Evolutionary conservation across 2,113 vertebrate genomes (phyloP).

Genomic region (Otocyon megalotis): DNA sequence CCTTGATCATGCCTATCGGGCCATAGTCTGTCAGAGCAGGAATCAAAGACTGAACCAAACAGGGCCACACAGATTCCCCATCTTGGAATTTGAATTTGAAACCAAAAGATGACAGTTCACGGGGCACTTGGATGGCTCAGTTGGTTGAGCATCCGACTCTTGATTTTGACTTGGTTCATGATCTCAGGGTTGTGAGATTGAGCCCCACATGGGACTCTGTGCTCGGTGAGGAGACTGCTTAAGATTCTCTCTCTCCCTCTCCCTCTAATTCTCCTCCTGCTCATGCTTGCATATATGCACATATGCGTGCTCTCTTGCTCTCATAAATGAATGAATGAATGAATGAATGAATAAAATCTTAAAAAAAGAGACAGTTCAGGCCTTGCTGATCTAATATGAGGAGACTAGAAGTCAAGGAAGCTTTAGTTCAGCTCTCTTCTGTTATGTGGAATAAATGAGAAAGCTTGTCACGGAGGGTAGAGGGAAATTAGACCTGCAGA

Average conservation of each 20-base stretch:
- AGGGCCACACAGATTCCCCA: not conserved
- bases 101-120: not conserved
- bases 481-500: not conserved
- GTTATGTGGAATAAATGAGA: not conserved
- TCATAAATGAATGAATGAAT: not conserved
- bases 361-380: not conserved
- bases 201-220: not conserved
- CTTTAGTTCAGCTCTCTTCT: not conserved
- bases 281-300: not conserved
- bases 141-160: not conserved
- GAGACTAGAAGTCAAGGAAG: not conserved
- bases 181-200: not conserved
- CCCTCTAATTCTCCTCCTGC: not conserved
- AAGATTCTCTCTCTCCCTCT: not conserved
- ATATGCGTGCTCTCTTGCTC: not conserved
- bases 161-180: not conserved
- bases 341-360: not conserved
- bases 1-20: not conserved
- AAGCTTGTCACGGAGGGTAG: not conserved
- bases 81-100: conserved; percentile 38
- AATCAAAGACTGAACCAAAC: not conserved
- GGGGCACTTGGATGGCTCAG: not conserved
- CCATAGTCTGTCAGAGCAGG: not conserved
- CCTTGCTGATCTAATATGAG: not conserved
- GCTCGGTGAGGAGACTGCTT: not conserved